These are phyloP conservation scores for Cephus spinipes DNA, from an alignment of 2,888 invertebrate species.

Conservation along the genomic window DNA sequence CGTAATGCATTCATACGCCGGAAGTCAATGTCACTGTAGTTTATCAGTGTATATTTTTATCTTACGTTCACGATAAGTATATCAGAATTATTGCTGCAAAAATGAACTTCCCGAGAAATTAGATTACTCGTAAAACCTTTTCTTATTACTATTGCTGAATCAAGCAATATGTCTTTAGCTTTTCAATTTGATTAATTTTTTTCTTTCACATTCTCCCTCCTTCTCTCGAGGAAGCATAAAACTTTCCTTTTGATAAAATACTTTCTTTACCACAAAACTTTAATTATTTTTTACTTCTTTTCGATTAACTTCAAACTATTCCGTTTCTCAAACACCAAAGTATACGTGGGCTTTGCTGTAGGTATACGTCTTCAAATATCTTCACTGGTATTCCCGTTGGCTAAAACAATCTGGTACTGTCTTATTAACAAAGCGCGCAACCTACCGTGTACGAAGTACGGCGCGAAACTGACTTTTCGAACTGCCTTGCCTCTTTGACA, in stretches of 20 bases:
- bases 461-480: constrained; percentile 53
- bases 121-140: neutral
- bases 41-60: neutral
- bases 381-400: neutral
- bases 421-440: neutral
- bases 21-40: neutral
- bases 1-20: neutral
- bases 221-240: neutral
- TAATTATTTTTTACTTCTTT: neutral
- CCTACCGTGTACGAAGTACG: constrained; percentile 41
- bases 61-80: neutral
- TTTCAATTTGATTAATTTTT: neutral
- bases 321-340: neutral
- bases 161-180: neutral
- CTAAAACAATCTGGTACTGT: neutral
- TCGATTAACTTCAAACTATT: neutral
- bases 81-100: neutral
- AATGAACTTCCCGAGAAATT: neutral
- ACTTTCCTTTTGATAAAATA: neutral
- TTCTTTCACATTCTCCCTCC: neutral
- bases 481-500: constrained; percentile 45
- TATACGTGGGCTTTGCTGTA: neutral
- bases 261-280: neutral
- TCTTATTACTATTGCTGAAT: neutral
- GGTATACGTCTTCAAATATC: neutral